Percentiles rank a stretch among this genome's conserved stretches.
Conservation (phyloP, 1,140 invertebrate genomes). For the Lepidurus packardi region DNA sequence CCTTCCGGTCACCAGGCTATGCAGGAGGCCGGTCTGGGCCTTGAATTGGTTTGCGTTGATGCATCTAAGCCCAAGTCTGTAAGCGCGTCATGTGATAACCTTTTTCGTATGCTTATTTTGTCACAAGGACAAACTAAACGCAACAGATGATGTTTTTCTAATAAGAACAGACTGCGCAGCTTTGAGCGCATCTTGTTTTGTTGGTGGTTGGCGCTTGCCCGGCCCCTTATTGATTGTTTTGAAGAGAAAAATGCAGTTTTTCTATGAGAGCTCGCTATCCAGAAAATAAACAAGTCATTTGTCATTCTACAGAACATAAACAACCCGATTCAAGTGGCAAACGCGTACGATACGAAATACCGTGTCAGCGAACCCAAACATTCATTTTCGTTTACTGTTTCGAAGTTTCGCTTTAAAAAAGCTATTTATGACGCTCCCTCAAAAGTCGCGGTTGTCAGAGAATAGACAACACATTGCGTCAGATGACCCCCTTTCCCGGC, state of each 20-base stretch:
- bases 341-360: neutral
- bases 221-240: slow-evolving; percentile 14
- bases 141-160: too few species aligned
- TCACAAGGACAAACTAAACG: too few species aligned
- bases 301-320: neutral
- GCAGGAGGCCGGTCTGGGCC: too few species aligned
- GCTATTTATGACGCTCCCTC: too few species aligned
- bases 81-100: too few species aligned
- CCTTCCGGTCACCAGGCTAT: too few species aligned
- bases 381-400: neutral
- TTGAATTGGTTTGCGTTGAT: too few species aligned
- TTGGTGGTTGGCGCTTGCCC: neutral
- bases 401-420: too few species aligned
- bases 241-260: neutral
- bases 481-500: neutral
- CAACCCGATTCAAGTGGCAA: neutral
- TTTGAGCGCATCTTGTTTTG: neutral
- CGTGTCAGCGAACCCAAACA: neutral
- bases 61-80: too few species aligned
- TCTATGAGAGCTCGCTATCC: neutral
- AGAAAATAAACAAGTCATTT: slow-evolving; percentile 19
- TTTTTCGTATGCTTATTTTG: too few species aligned
- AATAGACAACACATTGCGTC: neutral
- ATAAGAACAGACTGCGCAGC: neutral
- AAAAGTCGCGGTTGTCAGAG: neutral